Evolutionary conservation across 2,113 vertebrate genomes (phyloP).

Genomic region (Colius striatus): DNA sequence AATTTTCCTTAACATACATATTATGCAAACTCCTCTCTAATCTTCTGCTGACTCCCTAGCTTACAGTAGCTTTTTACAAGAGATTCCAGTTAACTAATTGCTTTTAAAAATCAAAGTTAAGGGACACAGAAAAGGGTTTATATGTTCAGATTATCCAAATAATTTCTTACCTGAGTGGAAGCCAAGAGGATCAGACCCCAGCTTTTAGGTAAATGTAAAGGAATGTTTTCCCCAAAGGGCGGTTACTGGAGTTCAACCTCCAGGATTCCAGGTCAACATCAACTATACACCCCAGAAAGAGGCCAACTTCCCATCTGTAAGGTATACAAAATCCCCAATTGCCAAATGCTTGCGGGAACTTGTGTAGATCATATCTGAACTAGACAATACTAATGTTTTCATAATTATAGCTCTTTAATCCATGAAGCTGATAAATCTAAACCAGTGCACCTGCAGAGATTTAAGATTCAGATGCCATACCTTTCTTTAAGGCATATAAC

Average conservation of each 20-base stretch:
- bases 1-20: background rate
- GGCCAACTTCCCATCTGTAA: background rate
- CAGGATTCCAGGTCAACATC: background rate
- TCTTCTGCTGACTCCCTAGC: background rate
- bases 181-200: background rate
- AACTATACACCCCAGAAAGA: background rate
- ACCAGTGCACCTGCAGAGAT: background rate
- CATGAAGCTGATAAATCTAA: background rate
- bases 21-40: constrained; percentile 13
- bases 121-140: background rate
- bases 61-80: constrained; percentile 8
- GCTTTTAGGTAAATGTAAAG: constrained; percentile 13
- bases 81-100: background rate
- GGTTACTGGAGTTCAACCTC: background rate
- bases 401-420: background rate
- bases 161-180: constrained; percentile 3
- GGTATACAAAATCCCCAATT: background rate
- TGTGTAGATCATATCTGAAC: background rate
- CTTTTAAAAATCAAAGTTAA: constrained; percentile 8
- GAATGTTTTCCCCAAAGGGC: background rate
- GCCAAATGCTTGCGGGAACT: background rate
- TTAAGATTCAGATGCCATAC: background rate
- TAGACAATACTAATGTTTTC: background rate
- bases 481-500: background rate
- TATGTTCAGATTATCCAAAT: background rate